phyloP scores from a whole-genome alignment of 2,113 vertebrate species.

The Syrmaticus mikado region DNA sequence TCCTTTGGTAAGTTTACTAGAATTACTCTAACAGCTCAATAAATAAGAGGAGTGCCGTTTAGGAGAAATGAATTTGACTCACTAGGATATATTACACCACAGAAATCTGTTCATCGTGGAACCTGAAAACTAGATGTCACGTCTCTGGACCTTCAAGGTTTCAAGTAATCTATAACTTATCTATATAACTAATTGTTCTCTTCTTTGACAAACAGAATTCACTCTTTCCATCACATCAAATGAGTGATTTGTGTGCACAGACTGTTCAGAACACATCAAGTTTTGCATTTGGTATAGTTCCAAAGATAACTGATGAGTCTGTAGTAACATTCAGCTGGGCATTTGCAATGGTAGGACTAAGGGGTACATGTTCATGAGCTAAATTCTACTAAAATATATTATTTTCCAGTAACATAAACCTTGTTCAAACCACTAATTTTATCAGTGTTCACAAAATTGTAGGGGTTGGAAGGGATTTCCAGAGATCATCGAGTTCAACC shows the following conservation, averaged over 20 bases:
- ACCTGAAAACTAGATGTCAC: neutral
- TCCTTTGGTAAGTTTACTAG: neutral
- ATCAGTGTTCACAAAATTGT: too few relatives aligned
- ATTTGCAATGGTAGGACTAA: neutral
- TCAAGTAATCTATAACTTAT: neutral
- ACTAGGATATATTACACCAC: neutral
- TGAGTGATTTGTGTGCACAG: fast-evolving
- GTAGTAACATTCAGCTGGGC: neutral
- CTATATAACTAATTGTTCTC: neutral
- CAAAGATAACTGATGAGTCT: neutral
- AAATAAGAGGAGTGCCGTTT: neutral
- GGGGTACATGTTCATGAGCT: neutral
- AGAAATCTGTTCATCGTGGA: neutral
- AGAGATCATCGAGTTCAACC: too few relatives aligned
- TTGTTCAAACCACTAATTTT: neutral
- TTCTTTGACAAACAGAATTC: neutral
- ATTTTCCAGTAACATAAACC: neutral
- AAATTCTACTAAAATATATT: neutral
- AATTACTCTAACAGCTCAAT: neutral
- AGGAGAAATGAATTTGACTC: neutral
- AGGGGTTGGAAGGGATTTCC: too few relatives aligned
- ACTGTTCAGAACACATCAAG: neutral
- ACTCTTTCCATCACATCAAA: neutral
- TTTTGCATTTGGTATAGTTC: neutral
- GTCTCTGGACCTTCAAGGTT: neutral